Base-by-base conservation (phyloP, 2,888 invertebrate genomes). In the Drosophila niveifrons region DNA sequence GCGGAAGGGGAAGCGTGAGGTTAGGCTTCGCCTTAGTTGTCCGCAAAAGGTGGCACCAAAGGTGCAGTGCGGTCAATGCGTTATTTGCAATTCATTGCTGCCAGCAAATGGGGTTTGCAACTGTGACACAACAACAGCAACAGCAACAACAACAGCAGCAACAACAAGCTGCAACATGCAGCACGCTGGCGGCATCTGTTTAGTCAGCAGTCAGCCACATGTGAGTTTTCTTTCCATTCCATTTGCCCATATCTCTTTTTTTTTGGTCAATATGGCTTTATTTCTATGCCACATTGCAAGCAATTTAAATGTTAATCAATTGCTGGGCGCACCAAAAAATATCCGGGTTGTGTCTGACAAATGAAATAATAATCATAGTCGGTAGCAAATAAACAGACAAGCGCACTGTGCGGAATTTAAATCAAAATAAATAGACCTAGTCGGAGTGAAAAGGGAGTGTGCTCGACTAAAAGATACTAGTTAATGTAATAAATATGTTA, bases 291-390 rank as follows among this genome's bases (percentile, higher is more conserved):
- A 66, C 78, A 86, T 87, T 84, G 82, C 79, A 70, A 69, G 67
- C 83, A 88, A 88, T 83, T 88, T 81, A 83, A 87, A 83, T 88
- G 89, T 78, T 87, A 83, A 88, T 88, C 83, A 75, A 86, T 78
- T 86, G 77, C 55, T 34, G 72, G 53, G 62, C 56, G 52, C 66
- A 29, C 56, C 11, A 36, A 62, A 36, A 62, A 64, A 53, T 51
- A 39, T 51, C 31, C 65, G 36, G 47, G n/a, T 46, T 13, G 18
- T 17, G 34, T 47, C 43, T 39, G 48, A 15, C 51, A 47, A 39
- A 52, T 36, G 61, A 48, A 66, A 70, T 64, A 75, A 75, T 74
- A 65, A 61, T 48, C 68, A 63, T 50, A 18, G 55, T n/a, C 34
- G 28, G 55, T 36, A 47, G 50, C 58, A 80, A 82, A 71, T 78